Evolutionary conservation across 2,888 invertebrate species (phyloP).

Genomic region (Chrysodeixis includens): DNA sequence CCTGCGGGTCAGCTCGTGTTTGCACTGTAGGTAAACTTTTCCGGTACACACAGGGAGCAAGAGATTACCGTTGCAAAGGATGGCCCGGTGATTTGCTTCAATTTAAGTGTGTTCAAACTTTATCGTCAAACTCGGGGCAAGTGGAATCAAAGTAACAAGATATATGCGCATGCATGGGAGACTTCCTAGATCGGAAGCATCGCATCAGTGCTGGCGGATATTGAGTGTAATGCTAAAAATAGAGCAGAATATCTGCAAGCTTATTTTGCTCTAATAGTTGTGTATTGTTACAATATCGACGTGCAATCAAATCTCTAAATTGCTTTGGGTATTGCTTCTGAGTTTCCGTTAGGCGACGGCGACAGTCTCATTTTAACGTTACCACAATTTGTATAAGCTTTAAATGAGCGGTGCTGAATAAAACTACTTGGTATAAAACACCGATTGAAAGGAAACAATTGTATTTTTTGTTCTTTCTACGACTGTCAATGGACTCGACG

Average conservation of each 20-base stretch:
- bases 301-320: too few relatives aligned
- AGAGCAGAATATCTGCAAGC: background rate
- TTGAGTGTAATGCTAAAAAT: background rate
- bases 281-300: too few relatives aligned
- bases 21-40: background rate
- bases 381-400: background rate
- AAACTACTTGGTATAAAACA: background rate
- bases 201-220: background rate
- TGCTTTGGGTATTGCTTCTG: too few relatives aligned
- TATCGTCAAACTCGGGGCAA: conserved; percentile 2
- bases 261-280: too few relatives aligned
- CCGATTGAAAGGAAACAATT: background rate
- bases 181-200: background rate
- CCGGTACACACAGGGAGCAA: background rate
- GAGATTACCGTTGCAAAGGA: background rate
- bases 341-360: too few relatives aligned
- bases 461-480: conserved; percentile 6
- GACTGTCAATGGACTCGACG: conserved; percentile 1
- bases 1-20: conserved; percentile 1
- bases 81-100: background rate
- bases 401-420: background rate
- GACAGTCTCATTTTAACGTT: background rate
- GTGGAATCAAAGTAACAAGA: background rate
- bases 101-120: conserved; percentile 6
- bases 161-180: background rate